phyloP scores from a whole-genome alignment of 2,113 vertebrate genomes.

The Plestiodon gilberti region DNA sequence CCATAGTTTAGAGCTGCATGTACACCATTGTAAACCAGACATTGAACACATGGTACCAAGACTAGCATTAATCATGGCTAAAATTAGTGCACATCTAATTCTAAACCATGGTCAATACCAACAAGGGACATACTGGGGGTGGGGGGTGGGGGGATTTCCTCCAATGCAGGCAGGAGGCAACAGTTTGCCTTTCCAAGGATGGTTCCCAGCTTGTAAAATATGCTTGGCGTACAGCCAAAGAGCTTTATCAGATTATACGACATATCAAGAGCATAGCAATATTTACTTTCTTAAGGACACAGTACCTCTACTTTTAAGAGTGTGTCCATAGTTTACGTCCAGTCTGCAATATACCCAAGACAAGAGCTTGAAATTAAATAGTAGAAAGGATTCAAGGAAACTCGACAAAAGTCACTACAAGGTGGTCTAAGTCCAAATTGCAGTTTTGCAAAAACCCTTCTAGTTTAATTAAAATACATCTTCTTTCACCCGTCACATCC shows the following conservation, averaged over 20 bases:
- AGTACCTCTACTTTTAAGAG: background rate
- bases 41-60: background rate
- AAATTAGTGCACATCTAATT: background rate
- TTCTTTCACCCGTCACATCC: constrained; percentile 1
- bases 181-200: background rate
- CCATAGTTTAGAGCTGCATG: background rate
- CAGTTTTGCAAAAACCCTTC: background rate
- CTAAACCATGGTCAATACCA: background rate
- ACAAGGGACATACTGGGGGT: background rate
- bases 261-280: no score
- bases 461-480: constrained; percentile 16
- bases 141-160: background rate
- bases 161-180: background rate
- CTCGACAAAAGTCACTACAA: constrained; percentile 33
- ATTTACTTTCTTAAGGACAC: background rate
- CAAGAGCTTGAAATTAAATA: background rate
- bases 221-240: background rate
- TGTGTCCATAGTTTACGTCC: background rate
- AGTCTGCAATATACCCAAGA: constrained; percentile 9
- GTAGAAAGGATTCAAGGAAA: constrained; percentile 64
- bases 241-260: background rate
- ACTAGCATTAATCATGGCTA: background rate
- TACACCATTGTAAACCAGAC: background rate
- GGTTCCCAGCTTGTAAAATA: background rate
- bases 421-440: accelerated